Evolutionary conservation across 2,888 invertebrate genomes (phyloP), one percentile per base, ranked within the genome.

Genomic region (Leucozona laternaria): DNA sequence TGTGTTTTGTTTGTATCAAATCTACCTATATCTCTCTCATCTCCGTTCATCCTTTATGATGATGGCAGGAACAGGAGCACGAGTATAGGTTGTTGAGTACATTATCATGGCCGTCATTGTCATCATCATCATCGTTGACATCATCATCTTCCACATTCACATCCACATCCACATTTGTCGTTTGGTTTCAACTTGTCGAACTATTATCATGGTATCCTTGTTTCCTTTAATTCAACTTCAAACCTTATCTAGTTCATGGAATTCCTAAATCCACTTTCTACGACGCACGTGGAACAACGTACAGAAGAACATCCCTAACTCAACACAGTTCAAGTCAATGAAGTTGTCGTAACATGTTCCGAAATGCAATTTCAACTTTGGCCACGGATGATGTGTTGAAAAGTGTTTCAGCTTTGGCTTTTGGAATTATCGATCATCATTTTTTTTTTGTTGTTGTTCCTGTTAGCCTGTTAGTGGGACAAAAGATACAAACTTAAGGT

Each of bases 161-260:
- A 34, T 13, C n/a, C 8, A 53, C 53, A 53, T 37, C 70, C 70
- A 66, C 50, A 79, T 66, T 80, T 80, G 72, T 80, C 81, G 34
- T 62, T 22, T 80, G 77, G 34, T 62, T 22, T 62, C 80, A 72
- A 66, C 72, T 73, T 80, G 81, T 86, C 73, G 77, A 78, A 81
- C 78, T 86, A 82, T 82, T 68, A 86, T 79, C 82, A 75, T 82
- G 53, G 66, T 17, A 86, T 77, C 77, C 73, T 78, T 86, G 78
- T 82, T 79, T 55, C 55, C 62, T 79, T 57, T 45, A 79, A 83
- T 75, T 79, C 79, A 70, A 75, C 70, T 75, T 79, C 28, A 62
- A 83, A 70, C 70, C 73, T 60, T 75, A 79, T 79, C 79, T 48
- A 55, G 79, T 79, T 22, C 58, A 70, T 28, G 37, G 25, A 79